Conservation (phyloP, 2,797 vertebrate species). For the Acrossocheilus fasciatus region DNA sequence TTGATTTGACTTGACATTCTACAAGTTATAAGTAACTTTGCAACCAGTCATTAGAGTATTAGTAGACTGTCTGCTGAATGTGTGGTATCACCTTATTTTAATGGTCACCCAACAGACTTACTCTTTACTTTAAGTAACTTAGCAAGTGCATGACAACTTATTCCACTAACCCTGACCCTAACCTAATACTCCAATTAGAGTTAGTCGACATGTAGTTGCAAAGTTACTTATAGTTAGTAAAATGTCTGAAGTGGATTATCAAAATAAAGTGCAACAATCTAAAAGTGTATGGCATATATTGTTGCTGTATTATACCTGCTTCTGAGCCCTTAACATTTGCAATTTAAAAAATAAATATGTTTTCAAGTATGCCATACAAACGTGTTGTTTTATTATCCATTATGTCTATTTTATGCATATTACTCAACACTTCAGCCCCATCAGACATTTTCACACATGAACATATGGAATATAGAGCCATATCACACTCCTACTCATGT, state of each 20-base stretch:
- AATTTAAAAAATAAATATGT: no score
- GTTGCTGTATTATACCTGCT: no score
- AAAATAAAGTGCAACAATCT: neutral
- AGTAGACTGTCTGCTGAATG: no score
- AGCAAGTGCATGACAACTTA: no score
- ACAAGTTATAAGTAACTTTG: neutral
- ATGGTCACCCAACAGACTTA: neutral
- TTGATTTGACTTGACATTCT: no score
- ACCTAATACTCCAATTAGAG: no score
- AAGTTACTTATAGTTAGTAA: no score
- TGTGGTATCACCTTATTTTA: neutral
- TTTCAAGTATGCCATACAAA: neutral
- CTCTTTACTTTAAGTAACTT: no score
- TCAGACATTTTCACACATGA: neutral
- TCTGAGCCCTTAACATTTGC: neutral
- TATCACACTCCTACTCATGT: neutral
- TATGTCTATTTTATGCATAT: neutral
- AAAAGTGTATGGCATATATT: neutral
- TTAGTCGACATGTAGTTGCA: no score
- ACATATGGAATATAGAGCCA: neutral
- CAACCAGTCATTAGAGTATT: no score
- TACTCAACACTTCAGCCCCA: neutral
- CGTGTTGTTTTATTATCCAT: neutral
- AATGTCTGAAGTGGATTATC: no score
- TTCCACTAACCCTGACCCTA: no score